A percentile compares a stretch with the other conserved stretches of the same genome.
phyloP scores from a whole-genome alignment of 2,113 vertebrate species.

The Suricata suricatta region DNA sequence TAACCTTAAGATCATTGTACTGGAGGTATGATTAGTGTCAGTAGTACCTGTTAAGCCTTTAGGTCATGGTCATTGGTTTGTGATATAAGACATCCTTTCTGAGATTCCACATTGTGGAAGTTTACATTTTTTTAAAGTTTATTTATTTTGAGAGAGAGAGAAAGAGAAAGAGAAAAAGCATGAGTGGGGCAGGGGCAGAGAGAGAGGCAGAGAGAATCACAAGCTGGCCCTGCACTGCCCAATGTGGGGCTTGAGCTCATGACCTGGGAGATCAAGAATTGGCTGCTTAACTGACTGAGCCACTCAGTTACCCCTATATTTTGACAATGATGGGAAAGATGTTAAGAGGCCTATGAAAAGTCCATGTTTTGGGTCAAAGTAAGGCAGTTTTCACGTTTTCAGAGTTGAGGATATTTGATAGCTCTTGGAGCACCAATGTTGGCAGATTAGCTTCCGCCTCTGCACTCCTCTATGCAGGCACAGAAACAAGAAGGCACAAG shows the following conservation, averaged over 20 bases:
- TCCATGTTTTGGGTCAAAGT: neutral
- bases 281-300: no score
- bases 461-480: neutral
- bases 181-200: no score
- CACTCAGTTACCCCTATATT: neutral
- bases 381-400: neutral
- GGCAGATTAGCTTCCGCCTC: neutral
- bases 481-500: neutral
- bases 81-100: neutral
- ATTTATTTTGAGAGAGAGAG: no score
- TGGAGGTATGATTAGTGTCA: neutral
- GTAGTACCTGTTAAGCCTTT: neutral
- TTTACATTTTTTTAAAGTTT: neutral
- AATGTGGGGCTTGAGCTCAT: no score
- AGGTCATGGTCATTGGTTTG: neutral
- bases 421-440: neutral
- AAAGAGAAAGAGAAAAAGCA: no score
- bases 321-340: neutral
- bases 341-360: neutral
- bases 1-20: neutral
- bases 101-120: neutral
- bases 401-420: neutral
- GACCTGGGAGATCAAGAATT: no score
- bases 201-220: no score
- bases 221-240: no score